phyloP scores from a whole-genome alignment of 2,888 invertebrate species.

The Erynnis tages region DNA sequence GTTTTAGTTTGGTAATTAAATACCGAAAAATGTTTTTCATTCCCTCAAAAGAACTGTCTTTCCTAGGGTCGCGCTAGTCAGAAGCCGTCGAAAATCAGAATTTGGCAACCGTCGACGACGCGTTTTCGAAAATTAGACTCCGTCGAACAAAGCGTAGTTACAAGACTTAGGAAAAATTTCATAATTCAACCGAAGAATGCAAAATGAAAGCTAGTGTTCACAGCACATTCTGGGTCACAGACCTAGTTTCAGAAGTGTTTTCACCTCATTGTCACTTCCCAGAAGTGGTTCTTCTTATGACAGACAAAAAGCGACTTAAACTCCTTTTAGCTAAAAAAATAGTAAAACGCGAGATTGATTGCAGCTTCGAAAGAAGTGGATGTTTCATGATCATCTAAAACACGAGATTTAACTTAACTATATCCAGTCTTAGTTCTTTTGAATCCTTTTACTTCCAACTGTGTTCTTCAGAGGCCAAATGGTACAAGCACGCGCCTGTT shows the following conservation, averaged over 20 bases:
- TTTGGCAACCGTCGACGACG: too few relatives aligned
- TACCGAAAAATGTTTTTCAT: too few relatives aligned
- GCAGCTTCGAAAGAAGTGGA: background rate
- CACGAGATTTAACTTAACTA: too few relatives aligned
- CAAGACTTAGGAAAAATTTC: constrained; percentile 24
- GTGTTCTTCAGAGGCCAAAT: too few relatives aligned
- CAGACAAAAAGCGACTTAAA: constrained; percentile 25
- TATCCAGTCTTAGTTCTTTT: too few relatives aligned
- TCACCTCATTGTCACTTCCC: constrained; percentile 26
- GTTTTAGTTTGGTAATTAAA: too few relatives aligned
- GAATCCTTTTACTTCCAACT: too few relatives aligned
- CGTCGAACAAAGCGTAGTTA: constrained; percentile 11
- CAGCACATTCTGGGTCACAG: constrained; percentile 24
- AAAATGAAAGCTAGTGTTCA: constrained; percentile 22
- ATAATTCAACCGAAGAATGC: constrained; percentile 25
- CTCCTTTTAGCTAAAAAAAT: constrained; percentile 17
- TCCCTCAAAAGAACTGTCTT: too few relatives aligned
- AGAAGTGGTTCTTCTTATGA: constrained; percentile 23
- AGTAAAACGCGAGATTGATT: constrained; percentile 2
- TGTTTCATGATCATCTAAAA: too few relatives aligned
- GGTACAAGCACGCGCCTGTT: too few relatives aligned
- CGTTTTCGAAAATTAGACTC: constrained; percentile 13
- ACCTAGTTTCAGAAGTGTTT: constrained; percentile 25
- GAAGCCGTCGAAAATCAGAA: background rate
- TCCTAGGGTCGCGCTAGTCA: too few relatives aligned